Evolutionary conservation across 2,888 invertebrate species (phyloP).

Genomic region (Hoplodrina blanda): DNA sequence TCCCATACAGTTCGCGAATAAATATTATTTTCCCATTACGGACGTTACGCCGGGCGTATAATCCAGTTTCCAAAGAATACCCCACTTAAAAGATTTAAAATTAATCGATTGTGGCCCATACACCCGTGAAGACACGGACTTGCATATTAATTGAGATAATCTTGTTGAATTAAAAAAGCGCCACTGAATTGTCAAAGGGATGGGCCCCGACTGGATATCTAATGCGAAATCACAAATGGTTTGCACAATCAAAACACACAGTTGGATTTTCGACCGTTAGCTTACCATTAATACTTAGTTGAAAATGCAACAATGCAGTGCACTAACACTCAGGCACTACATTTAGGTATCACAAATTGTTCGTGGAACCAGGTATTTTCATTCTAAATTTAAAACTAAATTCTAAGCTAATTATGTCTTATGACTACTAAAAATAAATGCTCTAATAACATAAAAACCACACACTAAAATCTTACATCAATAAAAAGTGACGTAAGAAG

Average conservation of each 20-base stretch:
- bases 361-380: too few relatives aligned
- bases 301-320: too few relatives aligned
- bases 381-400: too few relatives aligned
- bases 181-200: conserved; percentile 18
- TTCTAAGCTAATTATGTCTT: too few relatives aligned
- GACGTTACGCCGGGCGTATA: conserved; percentile 42
- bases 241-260: not conserved
- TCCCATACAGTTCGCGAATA: conserved; percentile 6
- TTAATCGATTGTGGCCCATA: conserved; percentile 67
- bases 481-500: conserved; percentile 51
- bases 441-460: not conserved
- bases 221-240: conserved; percentile 11
- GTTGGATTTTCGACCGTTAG: too few relatives aligned
- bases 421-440: not conserved
- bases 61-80: conserved; percentile 59
- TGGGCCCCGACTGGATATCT: conserved; percentile 5
- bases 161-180: conserved; percentile 53
- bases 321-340: too few relatives aligned
- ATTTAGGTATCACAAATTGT: too few relatives aligned
- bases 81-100: conserved; percentile 64
- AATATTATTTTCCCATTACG: conserved; percentile 46
- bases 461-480: conserved; percentile 23
- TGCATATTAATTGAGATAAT: conserved; percentile 71
- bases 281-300: too few relatives aligned
- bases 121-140: conserved; percentile 62